phyloP scores from a whole-genome alignment of 2,888 invertebrate species.

The Emmelina monodactyla region DNA sequence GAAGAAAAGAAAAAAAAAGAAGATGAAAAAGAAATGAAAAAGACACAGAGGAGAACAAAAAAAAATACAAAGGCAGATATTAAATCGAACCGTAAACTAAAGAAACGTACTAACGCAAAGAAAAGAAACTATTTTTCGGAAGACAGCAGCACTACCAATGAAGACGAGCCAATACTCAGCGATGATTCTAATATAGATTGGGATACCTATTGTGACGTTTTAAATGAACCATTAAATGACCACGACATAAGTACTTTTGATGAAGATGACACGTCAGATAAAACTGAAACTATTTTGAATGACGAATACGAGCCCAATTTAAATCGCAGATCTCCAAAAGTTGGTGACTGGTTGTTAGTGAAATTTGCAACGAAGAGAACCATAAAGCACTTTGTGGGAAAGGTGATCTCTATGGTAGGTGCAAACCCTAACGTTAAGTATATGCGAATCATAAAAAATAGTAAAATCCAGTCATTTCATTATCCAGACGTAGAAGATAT shows the following conservation, averaged over 20 bases:
- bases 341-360: slow-evolving; percentile 9
- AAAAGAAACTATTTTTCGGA: neutral
- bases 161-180: neutral
- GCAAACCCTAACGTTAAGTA: slow-evolving; percentile 5
- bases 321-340: slow-evolving; percentile 4
- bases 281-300: neutral
- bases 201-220: slow-evolving; percentile 3
- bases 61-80: neutral
- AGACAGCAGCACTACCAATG: neutral
- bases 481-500: slow-evolving; percentile 8
- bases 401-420: slow-evolving; percentile 6
- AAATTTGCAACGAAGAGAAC: slow-evolving; percentile 9
- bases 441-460: slow-evolving; percentile 7
- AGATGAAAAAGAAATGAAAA: neutral
- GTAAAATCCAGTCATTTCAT: slow-evolving; percentile 6
- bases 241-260: neutral
- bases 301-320: slow-evolving; percentile 7
- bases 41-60: neutral
- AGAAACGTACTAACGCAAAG: neutral
- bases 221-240: slow-evolving; percentile 3
- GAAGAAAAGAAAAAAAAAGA: too few species aligned
- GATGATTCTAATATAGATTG: slow-evolving; percentile 5
- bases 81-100: neutral
- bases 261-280: neutral
- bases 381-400: slow-evolving; percentile 3